Percentiles rank a stretch among this genome's conserved stretches.
Evolutionary conservation across 2,888 invertebrate species (phyloP).

Genomic region (Drosophila testacea): DNA sequence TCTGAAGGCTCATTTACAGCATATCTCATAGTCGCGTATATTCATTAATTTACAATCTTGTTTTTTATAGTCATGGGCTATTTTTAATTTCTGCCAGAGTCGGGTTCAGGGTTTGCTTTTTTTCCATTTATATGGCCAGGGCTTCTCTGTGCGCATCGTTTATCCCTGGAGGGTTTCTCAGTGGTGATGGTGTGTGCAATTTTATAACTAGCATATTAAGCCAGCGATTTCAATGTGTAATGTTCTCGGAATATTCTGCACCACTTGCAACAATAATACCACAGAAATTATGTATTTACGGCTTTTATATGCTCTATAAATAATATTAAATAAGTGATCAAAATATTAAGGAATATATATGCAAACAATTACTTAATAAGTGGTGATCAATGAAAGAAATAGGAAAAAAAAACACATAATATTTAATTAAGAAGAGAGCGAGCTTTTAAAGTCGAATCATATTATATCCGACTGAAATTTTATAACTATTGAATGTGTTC

Average conservation of each 20-base stretch:
- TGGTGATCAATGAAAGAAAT: neutral
- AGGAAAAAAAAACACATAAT: too few species aligned
- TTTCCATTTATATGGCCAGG: slow-evolving; percentile 43
- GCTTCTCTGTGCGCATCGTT: slow-evolving; percentile 26
- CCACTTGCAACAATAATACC: slow-evolving; percentile 44
- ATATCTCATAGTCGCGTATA: neutral
- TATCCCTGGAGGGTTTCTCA: slow-evolving; percentile 30
- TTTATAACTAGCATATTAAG: slow-evolving; percentile 74
- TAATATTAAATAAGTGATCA: neutral
- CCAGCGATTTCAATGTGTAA: slow-evolving; percentile 64
- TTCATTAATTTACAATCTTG: neutral
- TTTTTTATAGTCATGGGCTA: slow-evolving; percentile 40
- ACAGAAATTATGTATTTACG: neutral
- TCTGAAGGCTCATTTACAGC: neutral
- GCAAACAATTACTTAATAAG: too few species aligned
- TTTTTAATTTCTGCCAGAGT: slow-evolving; percentile 49
- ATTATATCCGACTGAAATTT: neutral
- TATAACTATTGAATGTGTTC: accelerated
- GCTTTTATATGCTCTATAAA: slow-evolving; percentile 16
- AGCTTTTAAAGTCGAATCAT: too few species aligned
- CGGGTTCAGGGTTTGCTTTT: slow-evolving; percentile 39
- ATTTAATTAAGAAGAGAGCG: too few species aligned
- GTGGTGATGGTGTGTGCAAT: slow-evolving; percentile 26
- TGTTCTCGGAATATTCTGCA: slow-evolving; percentile 36
- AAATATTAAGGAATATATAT: too few species aligned